Conservation (phyloP, 2,113 vertebrate genomes). For the Asarcornis scutulata region DNA sequence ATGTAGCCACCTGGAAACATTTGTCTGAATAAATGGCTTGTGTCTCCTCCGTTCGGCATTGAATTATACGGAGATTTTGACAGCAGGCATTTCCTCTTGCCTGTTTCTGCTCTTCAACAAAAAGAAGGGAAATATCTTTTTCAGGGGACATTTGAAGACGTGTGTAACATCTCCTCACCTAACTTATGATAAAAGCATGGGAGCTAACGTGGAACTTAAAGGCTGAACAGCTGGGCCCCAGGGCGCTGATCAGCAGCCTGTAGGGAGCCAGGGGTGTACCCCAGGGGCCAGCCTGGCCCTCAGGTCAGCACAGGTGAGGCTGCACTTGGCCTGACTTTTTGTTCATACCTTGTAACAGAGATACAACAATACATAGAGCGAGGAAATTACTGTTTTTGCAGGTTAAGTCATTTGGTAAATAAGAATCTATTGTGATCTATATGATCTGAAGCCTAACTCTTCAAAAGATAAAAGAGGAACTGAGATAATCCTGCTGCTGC, state of each 20-base stretch:
- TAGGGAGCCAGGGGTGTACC: background rate
- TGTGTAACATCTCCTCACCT: background rate
- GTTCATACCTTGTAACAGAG: background rate
- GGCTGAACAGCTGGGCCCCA: background rate
- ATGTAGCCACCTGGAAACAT: background rate
- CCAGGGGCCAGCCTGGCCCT: background rate
- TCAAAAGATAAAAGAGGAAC: background rate
- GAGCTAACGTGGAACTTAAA: background rate
- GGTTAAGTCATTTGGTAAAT: background rate
- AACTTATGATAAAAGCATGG: background rate
- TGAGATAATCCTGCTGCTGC: background rate
- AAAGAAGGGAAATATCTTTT: background rate
- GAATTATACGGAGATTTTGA: background rate
- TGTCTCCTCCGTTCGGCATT: background rate
- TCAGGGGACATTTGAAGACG: background rate
- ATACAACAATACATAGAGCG: no score
- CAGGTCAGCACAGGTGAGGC: background rate
- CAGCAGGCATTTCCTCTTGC: background rate
- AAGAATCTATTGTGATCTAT: background rate
- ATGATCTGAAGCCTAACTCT: background rate
- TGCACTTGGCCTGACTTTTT: background rate
- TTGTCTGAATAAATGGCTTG: background rate
- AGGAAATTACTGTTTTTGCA: background rate
- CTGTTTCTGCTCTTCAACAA: background rate
- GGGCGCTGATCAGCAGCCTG: fast-evolving